Percentiles rank a stretch among this genome's conserved stretches.
Evolutionary conservation across 2,113 vertebrate genomes (phyloP).

Genomic region (Scatophagus argus): DNA sequence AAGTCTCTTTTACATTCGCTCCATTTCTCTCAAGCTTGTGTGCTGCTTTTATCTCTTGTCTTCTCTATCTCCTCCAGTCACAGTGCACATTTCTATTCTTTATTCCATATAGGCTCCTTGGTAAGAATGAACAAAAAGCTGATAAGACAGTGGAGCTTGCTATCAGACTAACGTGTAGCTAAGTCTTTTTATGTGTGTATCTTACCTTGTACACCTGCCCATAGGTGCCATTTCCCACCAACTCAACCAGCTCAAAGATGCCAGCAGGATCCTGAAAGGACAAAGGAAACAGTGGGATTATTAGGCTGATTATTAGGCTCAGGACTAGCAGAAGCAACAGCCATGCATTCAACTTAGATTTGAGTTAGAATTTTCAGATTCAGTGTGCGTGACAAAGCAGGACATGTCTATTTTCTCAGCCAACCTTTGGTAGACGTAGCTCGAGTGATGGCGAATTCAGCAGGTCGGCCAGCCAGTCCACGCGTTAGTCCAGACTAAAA

Average conservation of each 20-base stretch:
- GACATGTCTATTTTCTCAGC: too few species aligned
- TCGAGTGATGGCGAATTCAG: too few species aligned
- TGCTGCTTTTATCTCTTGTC: constrained; percentile 33
- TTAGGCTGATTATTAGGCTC: background rate
- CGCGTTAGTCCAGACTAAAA: background rate
- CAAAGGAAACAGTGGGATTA: constrained; percentile 10
- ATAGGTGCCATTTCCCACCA: constrained; percentile 97
- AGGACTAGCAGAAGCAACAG: background rate
- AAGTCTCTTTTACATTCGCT: constrained; percentile 31
- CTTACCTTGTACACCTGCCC: constrained; percentile 98
- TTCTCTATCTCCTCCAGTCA: constrained; percentile 16
- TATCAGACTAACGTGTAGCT: constrained; percentile 7
- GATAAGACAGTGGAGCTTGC: background rate
- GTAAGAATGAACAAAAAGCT: constrained; percentile 7
- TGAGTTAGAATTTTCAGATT: background rate
- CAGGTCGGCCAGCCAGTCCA: background rate
- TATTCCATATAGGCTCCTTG: background rate
- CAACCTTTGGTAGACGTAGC: background rate
- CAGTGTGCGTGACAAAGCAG: background rate
- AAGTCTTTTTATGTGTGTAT: background rate
- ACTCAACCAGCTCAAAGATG: constrained; percentile 97
- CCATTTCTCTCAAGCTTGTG: constrained; percentile 44
- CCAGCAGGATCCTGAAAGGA: constrained; percentile 92
- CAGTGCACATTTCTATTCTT: constrained; percentile 18
- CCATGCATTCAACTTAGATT: background rate